Evolutionary conservation across 2,113 vertebrate genomes (phyloP).

Genomic region (Pseudopipra pipra): DNA sequence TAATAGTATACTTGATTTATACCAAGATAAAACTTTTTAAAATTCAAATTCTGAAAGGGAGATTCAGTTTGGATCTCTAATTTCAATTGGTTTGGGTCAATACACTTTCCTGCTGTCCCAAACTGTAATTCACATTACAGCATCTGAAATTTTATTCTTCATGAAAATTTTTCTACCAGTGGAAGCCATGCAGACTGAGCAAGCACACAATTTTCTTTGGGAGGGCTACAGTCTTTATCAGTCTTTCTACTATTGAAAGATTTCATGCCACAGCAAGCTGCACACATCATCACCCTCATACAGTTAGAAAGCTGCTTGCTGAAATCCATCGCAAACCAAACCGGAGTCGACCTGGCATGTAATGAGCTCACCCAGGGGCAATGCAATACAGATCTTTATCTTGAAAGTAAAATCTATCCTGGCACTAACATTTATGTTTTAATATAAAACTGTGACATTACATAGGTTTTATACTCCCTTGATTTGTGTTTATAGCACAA

Average conservation of each 20-base stretch:
- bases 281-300: neutral
- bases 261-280: neutral
- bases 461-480: neutral
- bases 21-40: neutral
- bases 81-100: neutral
- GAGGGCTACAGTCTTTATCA: neutral
- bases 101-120: neutral
- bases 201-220: neutral
- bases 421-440: slow-evolving; percentile 34
- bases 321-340: neutral
- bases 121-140: neutral
- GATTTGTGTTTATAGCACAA: slow-evolving; percentile 39
- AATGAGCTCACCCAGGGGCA: slow-evolving; percentile 39
- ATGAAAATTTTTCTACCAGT: neutral
- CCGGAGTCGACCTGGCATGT: neutral
- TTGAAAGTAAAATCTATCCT: slow-evolving; percentile 22
- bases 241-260: neutral
- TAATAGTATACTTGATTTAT: neutral
- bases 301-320: neutral
- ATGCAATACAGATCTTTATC: neutral
- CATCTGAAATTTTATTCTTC: neutral
- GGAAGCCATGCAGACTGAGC: neutral
- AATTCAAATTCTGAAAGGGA: neutral
- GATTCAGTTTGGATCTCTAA: neutral
- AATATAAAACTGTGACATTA: slow-evolving; percentile 34